phyloP scores from a whole-genome alignment of 2,113 vertebrate genomes.

The Grallaria varia region DNA sequence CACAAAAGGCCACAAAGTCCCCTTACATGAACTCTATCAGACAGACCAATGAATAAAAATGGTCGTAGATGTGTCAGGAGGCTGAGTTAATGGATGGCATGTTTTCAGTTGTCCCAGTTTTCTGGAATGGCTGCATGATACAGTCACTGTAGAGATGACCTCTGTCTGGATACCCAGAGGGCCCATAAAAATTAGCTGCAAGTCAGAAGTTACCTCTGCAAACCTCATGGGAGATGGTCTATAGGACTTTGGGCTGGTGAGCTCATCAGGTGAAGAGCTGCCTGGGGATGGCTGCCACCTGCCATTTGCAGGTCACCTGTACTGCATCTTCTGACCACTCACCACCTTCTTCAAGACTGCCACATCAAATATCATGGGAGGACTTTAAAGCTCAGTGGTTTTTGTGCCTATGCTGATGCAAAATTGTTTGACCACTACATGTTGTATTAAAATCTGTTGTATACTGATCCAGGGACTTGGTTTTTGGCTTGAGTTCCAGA shows the following conservation, averaged over 20 bases:
- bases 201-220: background rate
- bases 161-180: background rate
- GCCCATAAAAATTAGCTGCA: background rate
- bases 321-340: background rate
- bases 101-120: background rate
- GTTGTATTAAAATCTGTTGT: background rate
- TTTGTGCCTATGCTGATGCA: background rate
- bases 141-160: background rate
- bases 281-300: background rate
- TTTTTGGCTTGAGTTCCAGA: background rate
- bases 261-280: background rate
- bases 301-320: background rate
- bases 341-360: background rate
- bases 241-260: background rate
- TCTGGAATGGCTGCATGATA: background rate
- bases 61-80: background rate
- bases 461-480: rapidly evolving
- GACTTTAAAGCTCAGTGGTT: background rate
- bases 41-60: background rate
- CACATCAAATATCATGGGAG: background rate
- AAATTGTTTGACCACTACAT: rapidly evolving
- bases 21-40: background rate
- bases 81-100: background rate
- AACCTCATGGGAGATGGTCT: rapidly evolving
- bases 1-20: background rate